A percentile compares a stretch with the other conserved stretches of the same genome.
Evolutionary conservation across 1,140 invertebrate genomes (phyloP).

Genomic region (Dendroctonus valens): DNA sequence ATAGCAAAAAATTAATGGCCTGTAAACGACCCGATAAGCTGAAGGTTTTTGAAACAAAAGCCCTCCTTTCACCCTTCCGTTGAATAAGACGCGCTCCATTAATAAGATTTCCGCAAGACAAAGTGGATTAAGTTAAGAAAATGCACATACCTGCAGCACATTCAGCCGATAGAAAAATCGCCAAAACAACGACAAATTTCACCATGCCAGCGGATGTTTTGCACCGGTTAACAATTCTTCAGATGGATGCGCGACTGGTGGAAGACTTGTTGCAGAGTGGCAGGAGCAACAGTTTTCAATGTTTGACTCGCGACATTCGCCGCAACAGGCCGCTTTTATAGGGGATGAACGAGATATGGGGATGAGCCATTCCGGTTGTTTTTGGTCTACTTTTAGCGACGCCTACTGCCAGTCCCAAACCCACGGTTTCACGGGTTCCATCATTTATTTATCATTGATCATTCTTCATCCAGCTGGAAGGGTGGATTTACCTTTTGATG

Average conservation of each 20-base stretch:
- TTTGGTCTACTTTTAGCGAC: not conserved
- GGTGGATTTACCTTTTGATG: no score
- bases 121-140: not conserved
- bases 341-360: conserved; percentile 11
- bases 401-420: not conserved
- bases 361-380: conserved; percentile 12
- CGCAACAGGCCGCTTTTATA: conserved; percentile 28
- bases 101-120: no score
- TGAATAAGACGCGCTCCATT: not conserved
- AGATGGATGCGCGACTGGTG: not conserved
- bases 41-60: no score
- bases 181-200: conserved; percentile 8
- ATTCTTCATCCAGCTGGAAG: no score
- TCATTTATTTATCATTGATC: no score
- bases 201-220: not conserved
- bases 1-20: no score
- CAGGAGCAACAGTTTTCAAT: conserved; percentile 22
- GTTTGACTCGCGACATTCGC: conserved; percentile 26
- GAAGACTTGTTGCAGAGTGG: conserved; percentile 4
- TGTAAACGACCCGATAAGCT: no score
- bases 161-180: conserved; percentile 15
- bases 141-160: conserved; percentile 18
- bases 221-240: conserved; percentile 18
- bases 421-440: no score
- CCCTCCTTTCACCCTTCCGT: no score